These are phyloP conservation scores for Pantherophis vulpinus DNA, from an alignment of 2,797 vertebrate genomes.

Conservation along the genomic window DNA sequence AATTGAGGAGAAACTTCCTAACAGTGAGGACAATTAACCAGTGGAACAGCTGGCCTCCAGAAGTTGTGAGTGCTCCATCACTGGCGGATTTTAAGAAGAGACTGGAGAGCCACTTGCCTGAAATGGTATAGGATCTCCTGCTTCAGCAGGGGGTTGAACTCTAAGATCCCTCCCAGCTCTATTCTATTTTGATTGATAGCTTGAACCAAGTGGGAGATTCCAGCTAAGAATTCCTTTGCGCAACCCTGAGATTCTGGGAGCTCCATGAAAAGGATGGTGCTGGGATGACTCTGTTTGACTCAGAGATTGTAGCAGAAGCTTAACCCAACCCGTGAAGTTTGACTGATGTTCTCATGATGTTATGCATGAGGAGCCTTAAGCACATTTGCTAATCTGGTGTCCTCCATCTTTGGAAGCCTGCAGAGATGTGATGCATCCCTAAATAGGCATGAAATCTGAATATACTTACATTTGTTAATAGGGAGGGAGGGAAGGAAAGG, in stretches of 20 bases:
- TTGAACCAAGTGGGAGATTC: not conserved
- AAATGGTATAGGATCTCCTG: too few relatives aligned
- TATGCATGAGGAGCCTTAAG: not conserved
- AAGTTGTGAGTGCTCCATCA: not conserved
- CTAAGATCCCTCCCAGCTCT: too few relatives aligned
- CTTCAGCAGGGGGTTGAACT: too few relatives aligned
- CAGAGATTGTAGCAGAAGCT: not conserved
- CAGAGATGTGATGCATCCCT: not conserved
- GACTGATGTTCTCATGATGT: not conserved
- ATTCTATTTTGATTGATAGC: not conserved
- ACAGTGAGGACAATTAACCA: not conserved
- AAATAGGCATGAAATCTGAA: not conserved
- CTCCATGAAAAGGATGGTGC: not conserved
- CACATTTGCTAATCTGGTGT: not conserved
- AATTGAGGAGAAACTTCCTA: not conserved
- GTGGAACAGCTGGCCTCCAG: not conserved
- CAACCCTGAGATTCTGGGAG: not conserved
- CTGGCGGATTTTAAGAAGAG: too few relatives aligned
- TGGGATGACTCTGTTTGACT: not conserved
- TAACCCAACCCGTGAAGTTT: not conserved
- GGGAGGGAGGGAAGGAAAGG: too few relatives aligned
- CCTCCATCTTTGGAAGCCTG: not conserved
- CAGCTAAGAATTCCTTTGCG: not conserved
- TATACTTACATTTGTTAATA: not conserved
- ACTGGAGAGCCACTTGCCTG: too few relatives aligned